Evolutionary conservation across 2,797 vertebrate species (phyloP), one percentile per base, ranked within the genome.

Genomic region (Falco concolor): DNA sequence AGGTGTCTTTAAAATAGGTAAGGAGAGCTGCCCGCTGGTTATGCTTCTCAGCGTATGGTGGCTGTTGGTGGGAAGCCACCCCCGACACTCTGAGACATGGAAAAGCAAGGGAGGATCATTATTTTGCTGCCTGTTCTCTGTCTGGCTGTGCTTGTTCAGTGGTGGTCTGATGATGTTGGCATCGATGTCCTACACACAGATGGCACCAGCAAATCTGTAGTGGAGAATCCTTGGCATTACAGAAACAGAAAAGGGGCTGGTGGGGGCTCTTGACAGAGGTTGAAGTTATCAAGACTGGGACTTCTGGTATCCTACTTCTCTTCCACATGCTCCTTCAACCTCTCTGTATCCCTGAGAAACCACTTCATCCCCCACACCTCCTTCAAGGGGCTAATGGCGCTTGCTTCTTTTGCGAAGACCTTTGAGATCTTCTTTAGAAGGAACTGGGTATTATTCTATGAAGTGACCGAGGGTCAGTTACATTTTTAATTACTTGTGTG

Each of bases 121-220:
- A 18, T 40, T 67, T 47, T 40, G 47, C 44, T 32, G 7, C 24
- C 25, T 72, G 57, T 32, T 85, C 19, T n/a, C 32, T 17, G 20
- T 28, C 50, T 70, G 50, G 38, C 44, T 56, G 44, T 25, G 9
- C 7, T 4, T 25, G 42, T 44, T 38, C 23, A 4, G 38, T 25
- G 65, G n/a, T 52, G 52, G 22, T 60, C 45, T 2, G 1, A 3
- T 34, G 61, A 9, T 1, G 0, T 8, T 59, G 52, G 40, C n/a
- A 13, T 27, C 45, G 4, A 2, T 22, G 12, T 49, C 73, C 50
- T 44, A 8, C 30, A 7, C 3, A 7, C 32, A 68, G 11, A 11
- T 32, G 50, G 45, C 65, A 82, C 15, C 12, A 9, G 67, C 47
- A 42, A 63, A 84, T 50, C 38, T 20, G 4, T 25, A 49, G 25